Conservation (phyloP, 2,797 vertebrate genomes). For the Chelon labrosus region DNA sequence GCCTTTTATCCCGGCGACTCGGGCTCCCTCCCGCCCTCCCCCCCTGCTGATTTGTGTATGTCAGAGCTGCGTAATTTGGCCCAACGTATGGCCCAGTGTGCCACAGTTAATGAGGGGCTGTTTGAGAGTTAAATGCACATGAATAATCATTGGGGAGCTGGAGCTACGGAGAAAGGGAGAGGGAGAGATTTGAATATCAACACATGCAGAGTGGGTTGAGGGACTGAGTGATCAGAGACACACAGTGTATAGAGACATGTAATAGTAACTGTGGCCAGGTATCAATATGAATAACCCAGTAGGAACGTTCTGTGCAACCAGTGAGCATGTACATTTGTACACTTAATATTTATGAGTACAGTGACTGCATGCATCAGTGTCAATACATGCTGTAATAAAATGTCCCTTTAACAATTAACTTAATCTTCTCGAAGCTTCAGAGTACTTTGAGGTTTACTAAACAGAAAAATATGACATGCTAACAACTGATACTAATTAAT, state of each 20-base stretch:
- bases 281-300: conserved; percentile 21
- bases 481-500: background rate
- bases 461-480: conserved; percentile 9
- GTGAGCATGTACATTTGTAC: background rate
- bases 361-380: background rate
- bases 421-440: no score
- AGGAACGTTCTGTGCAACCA: conserved; percentile 14
- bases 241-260: conserved; percentile 37
- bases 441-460: background rate
- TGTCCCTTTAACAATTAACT: background rate
- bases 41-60: conserved; percentile 86
- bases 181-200: conserved; percentile 71
- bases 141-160: conserved; percentile 83
- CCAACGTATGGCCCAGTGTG: conserved; percentile 85
- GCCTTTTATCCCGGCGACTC: conserved; percentile 70
- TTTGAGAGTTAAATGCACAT: conserved; percentile 85
- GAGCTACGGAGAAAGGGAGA: conserved; percentile 51
- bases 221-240: conserved; percentile 67
- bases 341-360: no score
- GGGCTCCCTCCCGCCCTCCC: conserved; percentile 33
- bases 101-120: conserved; percentile 85
- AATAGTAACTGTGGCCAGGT: conserved; percentile 34
- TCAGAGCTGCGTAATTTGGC: conserved; percentile 86
- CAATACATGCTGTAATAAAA: background rate
- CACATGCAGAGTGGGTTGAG: conserved; percentile 53